Percentiles rank a stretch among this genome's conserved stretches.
These are phyloP conservation scores for Nemotelus nigrinus DNA, from an alignment of 2,888 invertebrate genomes.

Conservation along the genomic window DNA sequence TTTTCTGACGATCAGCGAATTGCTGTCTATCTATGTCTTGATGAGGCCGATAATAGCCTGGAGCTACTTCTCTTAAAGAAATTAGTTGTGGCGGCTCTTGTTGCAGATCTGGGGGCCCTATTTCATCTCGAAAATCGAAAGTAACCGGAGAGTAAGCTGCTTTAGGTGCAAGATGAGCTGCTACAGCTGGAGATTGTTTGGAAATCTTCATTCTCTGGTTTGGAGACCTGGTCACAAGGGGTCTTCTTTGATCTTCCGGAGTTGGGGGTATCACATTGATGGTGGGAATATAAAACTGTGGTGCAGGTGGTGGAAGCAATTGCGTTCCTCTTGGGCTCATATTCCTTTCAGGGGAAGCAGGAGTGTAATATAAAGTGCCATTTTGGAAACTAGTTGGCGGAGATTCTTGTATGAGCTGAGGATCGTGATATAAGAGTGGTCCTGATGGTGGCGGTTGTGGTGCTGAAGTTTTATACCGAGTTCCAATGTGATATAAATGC, in stretches of 20 bases:
- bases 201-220: background rate
- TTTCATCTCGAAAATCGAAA: conserved; percentile 26
- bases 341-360: background rate
- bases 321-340: background rate
- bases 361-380: background rate
- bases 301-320: background rate
- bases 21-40: conserved; percentile 2
- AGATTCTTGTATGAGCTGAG: background rate
- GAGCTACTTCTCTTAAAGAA: conserved; percentile 16
- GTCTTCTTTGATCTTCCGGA: background rate
- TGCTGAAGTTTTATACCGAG: background rate
- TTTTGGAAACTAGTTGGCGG: background rate
- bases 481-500: background rate
- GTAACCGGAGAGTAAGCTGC: background rate
- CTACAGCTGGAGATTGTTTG: too few species aligned
- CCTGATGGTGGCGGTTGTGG: background rate
- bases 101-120: conserved; percentile 6
- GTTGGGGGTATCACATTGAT: conserved; percentile 2
- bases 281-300: background rate
- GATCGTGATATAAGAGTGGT: background rate
- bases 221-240: background rate
- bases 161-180: background rate
- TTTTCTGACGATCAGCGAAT: conserved; percentile 1
- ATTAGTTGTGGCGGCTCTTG: conserved; percentile 10
- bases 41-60: conserved; percentile 19